Conservation (phyloP, 2,888 invertebrate species). For the Crocallis elinguaria region DNA sequence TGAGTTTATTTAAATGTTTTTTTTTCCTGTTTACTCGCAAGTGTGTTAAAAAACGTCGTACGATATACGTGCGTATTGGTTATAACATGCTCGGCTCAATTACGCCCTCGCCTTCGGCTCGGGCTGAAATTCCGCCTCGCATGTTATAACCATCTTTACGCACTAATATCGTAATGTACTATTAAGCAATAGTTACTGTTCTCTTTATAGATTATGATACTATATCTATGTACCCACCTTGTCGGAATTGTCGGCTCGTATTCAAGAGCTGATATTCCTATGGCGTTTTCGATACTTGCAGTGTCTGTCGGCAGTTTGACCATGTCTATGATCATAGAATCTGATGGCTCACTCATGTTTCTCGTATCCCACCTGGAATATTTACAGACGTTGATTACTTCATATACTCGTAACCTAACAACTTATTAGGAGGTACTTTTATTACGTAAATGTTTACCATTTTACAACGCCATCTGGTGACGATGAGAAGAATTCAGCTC, state of each 20-base stretch:
- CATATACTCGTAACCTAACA: not conserved
- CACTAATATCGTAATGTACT: too few species aligned
- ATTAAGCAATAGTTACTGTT: not conserved
- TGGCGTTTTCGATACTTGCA: conserved; percentile 84
- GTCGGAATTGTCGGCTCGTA: conserved; percentile 92
- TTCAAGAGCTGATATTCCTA: conserved; percentile 89
- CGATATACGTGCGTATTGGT: too few species aligned
- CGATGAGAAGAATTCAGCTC: conserved; percentile 96
- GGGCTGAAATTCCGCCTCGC: too few species aligned
- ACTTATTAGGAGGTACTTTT: not conserved
- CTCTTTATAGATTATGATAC: not conserved
- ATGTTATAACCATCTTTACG: too few species aligned
- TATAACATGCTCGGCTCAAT: too few species aligned
- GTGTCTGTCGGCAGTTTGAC: conserved; percentile 84
- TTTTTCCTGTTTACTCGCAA: too few species aligned
- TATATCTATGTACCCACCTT: conserved; percentile 66
- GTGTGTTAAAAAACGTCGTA: too few species aligned
- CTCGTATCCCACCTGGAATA: conserved; percentile 89
- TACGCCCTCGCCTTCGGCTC: too few species aligned
- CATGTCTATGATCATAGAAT: conserved; percentile 88
- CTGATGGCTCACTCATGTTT: conserved; percentile 87
- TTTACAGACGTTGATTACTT: not conserved
- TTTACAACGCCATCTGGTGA: conserved; percentile 96
- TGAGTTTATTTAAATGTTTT: too few species aligned
- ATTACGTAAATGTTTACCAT: conserved; percentile 82